These are phyloP conservation scores for Parapristionchus giblindavisi DNA, from an alignment of 2,888 invertebrate species.

Conservation along the genomic window DNA sequence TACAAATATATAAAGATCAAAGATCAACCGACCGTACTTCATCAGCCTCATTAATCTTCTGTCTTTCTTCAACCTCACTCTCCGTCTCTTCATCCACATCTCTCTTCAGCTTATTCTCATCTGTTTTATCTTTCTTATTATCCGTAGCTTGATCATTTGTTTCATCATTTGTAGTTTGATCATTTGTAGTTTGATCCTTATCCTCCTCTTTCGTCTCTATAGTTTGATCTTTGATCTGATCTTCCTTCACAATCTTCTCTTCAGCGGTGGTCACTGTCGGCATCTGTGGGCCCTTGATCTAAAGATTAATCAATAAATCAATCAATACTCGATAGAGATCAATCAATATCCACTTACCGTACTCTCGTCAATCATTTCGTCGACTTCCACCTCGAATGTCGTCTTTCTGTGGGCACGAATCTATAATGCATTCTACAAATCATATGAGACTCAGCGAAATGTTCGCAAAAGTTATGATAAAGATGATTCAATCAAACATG, in stretches of 20 bases:
- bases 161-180: conserved; percentile 30
- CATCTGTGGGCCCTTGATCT: conserved; percentile 28
- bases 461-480: no score
- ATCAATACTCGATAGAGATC: no score
- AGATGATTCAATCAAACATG: no score
- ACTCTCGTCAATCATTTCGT: conserved; percentile 21
- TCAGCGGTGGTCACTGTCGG: neutral
- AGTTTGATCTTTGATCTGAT: neutral
- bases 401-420: conserved; percentile 10
- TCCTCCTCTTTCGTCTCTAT: neutral
- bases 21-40: no score
- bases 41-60: neutral
- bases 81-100: conserved; percentile 16
- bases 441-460: no score
- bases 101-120: neutral
- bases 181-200: conserved; percentile 39
- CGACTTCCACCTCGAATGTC: conserved; percentile 14
- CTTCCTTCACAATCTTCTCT: neutral
- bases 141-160: neutral
- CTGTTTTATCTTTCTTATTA: conserved; percentile 5
- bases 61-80: neutral
- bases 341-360: conserved; percentile 29
- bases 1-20: no score
- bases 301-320: no score
- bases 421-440: no score